Conservation (phyloP, 2,888 invertebrate genomes). For the Tipula helvola region DNA sequence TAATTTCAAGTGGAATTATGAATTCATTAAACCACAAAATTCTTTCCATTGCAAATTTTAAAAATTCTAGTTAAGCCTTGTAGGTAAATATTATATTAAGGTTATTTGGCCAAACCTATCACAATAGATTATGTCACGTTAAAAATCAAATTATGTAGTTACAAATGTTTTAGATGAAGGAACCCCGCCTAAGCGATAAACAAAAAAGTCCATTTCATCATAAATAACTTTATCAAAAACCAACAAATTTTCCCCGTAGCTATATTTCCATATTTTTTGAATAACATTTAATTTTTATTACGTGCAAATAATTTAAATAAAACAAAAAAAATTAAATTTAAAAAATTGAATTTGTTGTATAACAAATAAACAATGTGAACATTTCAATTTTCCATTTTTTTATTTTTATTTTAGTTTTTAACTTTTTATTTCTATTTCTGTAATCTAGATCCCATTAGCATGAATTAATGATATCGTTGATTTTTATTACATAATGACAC, state of each 20-base stretch:
- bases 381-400: not conserved
- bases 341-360: conserved; percentile 4
- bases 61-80: too few relatives aligned
- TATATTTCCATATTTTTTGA: not conserved
- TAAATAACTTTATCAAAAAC: not conserved
- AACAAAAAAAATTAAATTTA: conserved; percentile 1
- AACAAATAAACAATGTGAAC: conserved; percentile 7
- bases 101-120: not conserved
- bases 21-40: too few relatives aligned
- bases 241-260: not conserved
- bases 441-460: conserved; percentile 9
- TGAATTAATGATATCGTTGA: conserved; percentile 9
- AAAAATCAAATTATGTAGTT: not conserved
- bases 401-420: not conserved
- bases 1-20: too few relatives aligned
- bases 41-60: too few relatives aligned
- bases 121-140: not conserved
- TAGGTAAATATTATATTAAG: not conserved
- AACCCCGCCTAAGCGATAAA: not conserved
- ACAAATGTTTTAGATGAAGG: too few relatives aligned
- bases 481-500: not conserved
- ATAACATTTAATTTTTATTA: not conserved
- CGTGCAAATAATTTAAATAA: not conserved
- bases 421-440: not conserved
- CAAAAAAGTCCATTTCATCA: not conserved